These are phyloP conservation scores for Anniella stebbinsi DNA, from an alignment of 2,797 vertebrate species.

Conservation along the genomic window DNA sequence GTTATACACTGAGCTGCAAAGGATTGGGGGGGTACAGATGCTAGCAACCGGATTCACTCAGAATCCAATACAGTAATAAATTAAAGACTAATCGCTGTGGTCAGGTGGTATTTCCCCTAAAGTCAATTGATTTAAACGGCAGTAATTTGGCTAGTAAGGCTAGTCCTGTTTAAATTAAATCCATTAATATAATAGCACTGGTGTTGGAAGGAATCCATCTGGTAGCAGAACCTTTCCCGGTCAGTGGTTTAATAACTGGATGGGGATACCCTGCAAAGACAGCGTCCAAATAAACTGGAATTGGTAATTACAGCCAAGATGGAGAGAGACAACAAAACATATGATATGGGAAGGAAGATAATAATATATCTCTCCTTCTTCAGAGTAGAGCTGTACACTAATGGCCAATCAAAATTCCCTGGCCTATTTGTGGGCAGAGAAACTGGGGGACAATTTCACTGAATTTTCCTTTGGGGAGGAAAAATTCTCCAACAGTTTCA, in stretches of 20 bases:
- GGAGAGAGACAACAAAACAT: constrained; percentile 6
- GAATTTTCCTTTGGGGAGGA: too few species aligned
- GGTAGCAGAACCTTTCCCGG: constrained; percentile 74
- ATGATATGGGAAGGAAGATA: background rate
- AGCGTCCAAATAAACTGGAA: constrained; percentile 71
- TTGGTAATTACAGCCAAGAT: constrained; percentile 65
- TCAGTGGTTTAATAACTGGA: constrained; percentile 81
- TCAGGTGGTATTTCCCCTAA: constrained; percentile 82
- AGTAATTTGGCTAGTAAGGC: constrained; percentile 85
- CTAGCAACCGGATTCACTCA: constrained; percentile 75
- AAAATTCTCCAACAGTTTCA: too few species aligned
- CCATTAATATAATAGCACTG: constrained; percentile 86
- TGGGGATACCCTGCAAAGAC: constrained; percentile 74
- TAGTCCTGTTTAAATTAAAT: constrained; percentile 86
- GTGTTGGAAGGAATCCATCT: constrained; percentile 81
- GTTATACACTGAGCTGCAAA: constrained; percentile 66
- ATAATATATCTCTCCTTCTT: background rate
- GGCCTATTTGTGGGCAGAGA: too few species aligned
- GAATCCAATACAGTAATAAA: constrained; percentile 84
- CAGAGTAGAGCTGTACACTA: background rate
- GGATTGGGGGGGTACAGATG: constrained; percentile 73
- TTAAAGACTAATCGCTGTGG: constrained; percentile 83
- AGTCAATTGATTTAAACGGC: constrained; percentile 88
- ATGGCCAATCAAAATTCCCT: too few species aligned
- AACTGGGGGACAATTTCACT: too few species aligned